These are phyloP conservation scores for Cercopithecus mona DNA, from an alignment of 2,113 vertebrate species.

Conservation along the genomic window DNA sequence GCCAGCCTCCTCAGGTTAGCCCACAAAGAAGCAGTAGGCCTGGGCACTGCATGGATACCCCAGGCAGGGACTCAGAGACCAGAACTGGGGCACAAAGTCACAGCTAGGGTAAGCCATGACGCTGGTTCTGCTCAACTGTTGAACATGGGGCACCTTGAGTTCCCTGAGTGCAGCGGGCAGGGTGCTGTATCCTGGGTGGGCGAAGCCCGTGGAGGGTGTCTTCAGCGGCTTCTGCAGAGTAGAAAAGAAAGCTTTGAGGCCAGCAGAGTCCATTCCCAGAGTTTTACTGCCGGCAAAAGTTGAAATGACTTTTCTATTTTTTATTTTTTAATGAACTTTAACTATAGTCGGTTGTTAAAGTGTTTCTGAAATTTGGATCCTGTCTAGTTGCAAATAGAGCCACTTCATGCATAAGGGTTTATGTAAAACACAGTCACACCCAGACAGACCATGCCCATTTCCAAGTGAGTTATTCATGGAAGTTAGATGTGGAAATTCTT, in stretches of 20 bases:
- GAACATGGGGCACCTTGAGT: no score
- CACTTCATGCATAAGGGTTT: background rate
- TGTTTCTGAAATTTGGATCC: constrained; percentile 28
- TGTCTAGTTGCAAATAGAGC: background rate
- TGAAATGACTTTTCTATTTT: background rate
- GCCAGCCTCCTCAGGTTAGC: background rate
- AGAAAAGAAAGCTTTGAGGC: background rate
- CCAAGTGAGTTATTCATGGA: background rate
- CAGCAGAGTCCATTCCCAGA: background rate
- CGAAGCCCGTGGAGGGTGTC: background rate
- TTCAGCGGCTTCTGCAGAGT: background rate
- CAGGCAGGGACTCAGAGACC: background rate
- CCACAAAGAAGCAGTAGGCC: background rate
- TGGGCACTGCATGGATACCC: background rate
- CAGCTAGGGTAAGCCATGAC: background rate
- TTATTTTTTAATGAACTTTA: background rate
- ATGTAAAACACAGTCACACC: background rate
- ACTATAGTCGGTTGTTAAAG: background rate
- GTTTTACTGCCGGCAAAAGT: background rate
- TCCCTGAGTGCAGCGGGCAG: no score
- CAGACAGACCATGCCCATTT: background rate
- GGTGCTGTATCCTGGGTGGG: background rate
- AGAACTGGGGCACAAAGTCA: background rate
- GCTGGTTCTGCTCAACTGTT: background rate
- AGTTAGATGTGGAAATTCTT: constrained; percentile 35